A percentile compares a stretch with the other conserved stretches of the same genome.
These are phyloP conservation scores for Stenichneumon culpator DNA, from an alignment of 2,888 invertebrate species.

Conservation along the genomic window DNA sequence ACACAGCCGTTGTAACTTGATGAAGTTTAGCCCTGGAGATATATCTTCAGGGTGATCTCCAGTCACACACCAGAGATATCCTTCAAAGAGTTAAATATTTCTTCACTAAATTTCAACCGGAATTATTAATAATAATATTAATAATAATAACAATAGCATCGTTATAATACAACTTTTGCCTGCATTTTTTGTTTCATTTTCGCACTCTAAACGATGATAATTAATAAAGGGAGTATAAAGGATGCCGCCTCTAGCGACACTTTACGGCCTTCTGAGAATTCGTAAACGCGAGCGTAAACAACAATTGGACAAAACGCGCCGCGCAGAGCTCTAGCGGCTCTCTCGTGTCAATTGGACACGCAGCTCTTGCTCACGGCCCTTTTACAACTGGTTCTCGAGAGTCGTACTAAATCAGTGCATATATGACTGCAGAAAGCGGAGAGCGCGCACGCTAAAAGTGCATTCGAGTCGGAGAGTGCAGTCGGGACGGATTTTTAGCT, in stretches of 20 bases:
- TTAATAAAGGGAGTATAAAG: conserved; percentile 26
- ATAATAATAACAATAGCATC: too few relatives aligned
- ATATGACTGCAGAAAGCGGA: conserved; percentile 47
- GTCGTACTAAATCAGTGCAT: conserved; percentile 37
- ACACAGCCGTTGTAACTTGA: too few relatives aligned
- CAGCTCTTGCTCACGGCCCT: conserved; percentile 43
- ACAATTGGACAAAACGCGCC: conserved; percentile 39
- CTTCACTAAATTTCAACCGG: background rate
- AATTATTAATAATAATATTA: background rate
- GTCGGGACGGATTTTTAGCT: conserved; percentile 29
- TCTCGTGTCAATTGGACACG: conserved; percentile 60
- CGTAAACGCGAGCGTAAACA: conserved; percentile 50
- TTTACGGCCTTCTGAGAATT: conserved; percentile 39
- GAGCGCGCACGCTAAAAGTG: conserved; percentile 49
- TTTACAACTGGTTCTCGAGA: conserved; percentile 40
- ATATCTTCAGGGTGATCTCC: too few relatives aligned
- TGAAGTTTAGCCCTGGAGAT: too few relatives aligned
- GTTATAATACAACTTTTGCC: background rate
- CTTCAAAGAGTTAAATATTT: background rate
- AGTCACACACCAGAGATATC: background rate
- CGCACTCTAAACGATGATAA: background rate
- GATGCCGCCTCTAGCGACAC: background rate
- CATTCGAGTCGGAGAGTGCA: conserved; percentile 32
- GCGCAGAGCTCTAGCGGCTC: conserved; percentile 11
- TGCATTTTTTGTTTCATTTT: background rate